Evolutionary conservation across 2,113 vertebrate species (phyloP), one percentile per base, ranked within the genome.

Genomic region (Percina caprodes): DNA sequence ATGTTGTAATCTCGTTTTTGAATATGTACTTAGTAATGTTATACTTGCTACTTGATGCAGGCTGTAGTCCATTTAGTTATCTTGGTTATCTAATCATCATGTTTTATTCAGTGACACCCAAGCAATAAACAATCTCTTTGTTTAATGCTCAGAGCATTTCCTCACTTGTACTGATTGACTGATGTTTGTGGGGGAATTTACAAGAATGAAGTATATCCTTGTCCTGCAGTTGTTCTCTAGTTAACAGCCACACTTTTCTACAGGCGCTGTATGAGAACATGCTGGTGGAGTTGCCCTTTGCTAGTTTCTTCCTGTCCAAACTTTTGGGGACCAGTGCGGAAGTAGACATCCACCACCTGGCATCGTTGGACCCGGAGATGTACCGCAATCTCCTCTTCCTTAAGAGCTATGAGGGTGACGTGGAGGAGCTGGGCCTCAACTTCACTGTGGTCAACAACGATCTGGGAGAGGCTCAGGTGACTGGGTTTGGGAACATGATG

Each of bases 211-310:
- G 1, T 45, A 16, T 16, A 23, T 23, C 12, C n/a, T 56, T 52
- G 59, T 71, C 74, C 59, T 60, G 49, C 48, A 51, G 14, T 39
- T 21, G 6, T 67, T 51, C 24, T 75, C 52, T 30, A 60, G 33
- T 70, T n/a, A 71, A 88, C 68, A 2, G 75, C 42, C n/a, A 12
- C 4, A 6, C 77, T 86, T 13, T 1, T 91, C 81, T 45, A 0
- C 82, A 99, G 98, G 98, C 98, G 33, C 95, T 99, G 58, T 99
- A 99, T 76, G 98, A 99, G 88, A 99, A 99, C 88, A 99, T 99
- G 98, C 89, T 99, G 85, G 98, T 99, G 85, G 98, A 99, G 83
- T 91, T 99, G 87, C 98, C 98, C 0, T 99, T 99, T 39, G 98
- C 98, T 16, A 97, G 98, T 83, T 99, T 99, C 93, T 99, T 99